These are phyloP conservation scores for Leptopilina syphax DNA, from an alignment of 2,888 invertebrate genomes.

Conservation along the genomic window DNA sequence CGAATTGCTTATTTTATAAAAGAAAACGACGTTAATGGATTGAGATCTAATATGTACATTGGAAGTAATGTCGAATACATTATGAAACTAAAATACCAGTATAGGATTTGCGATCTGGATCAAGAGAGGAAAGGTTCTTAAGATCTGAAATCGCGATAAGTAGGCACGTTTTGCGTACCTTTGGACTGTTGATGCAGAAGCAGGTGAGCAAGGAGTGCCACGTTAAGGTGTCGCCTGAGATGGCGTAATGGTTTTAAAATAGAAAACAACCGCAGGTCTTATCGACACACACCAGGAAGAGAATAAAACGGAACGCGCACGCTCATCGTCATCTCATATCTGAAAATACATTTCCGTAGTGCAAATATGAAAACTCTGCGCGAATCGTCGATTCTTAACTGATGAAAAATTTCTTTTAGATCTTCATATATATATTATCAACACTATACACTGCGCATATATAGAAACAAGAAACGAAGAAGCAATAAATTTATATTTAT, in stretches of 20 bases:
- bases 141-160: slow-evolving; percentile 34
- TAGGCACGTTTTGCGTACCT: slow-evolving; percentile 32
- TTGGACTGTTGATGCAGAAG: slow-evolving; percentile 31
- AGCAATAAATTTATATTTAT: neutral
- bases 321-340: slow-evolving; percentile 15
- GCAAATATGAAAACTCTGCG: slow-evolving; percentile 16
- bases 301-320: slow-evolving; percentile 24
- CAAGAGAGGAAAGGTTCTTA: slow-evolving; percentile 30
- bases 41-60: too few relatives aligned
- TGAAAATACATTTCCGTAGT: slow-evolving; percentile 12
- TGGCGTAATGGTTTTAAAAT: slow-evolving; percentile 36
- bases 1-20: too few relatives aligned
- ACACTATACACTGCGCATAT: neutral
- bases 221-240: slow-evolving; percentile 37
- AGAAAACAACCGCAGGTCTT: slow-evolving; percentile 32
- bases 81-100: slow-evolving; percentile 22
- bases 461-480: neutral
- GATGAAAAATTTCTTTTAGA: neutral
- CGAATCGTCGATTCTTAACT: neutral
- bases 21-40: too few relatives aligned
- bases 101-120: slow-evolving; percentile 31
- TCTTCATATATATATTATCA: neutral
- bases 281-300: slow-evolving; percentile 33
- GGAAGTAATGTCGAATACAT: too few relatives aligned
- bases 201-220: slow-evolving; percentile 39